Evolutionary conservation across 1,140 invertebrate genomes (phyloP).

Genomic region (Macrosteles quadrilineatus): DNA sequence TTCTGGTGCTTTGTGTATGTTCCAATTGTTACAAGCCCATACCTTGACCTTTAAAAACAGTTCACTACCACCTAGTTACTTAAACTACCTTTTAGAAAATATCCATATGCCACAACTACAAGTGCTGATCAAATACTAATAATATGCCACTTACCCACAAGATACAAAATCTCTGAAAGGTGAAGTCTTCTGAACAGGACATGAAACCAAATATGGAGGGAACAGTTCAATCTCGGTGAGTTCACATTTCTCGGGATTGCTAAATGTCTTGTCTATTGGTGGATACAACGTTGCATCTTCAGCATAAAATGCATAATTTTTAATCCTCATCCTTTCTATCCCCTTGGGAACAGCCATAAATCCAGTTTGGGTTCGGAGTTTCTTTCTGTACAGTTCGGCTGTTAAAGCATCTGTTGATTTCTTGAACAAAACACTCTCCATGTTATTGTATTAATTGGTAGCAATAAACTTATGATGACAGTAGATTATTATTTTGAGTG

Average conservation of each 20-base stretch:
- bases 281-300: conserved; percentile 54
- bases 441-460: no score
- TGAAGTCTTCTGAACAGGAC: conserved; percentile 58
- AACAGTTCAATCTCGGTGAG: conserved; percentile 59
- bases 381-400: conserved; percentile 55
- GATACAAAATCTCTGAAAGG: conserved; percentile 63
- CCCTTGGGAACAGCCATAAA: conserved; percentile 5
- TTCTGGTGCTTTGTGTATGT: no score
- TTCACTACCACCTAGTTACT: no score
- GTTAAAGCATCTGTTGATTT: conserved; percentile 58
- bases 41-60: no score
- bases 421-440: conserved; percentile 51
- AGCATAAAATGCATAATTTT: conserved; percentile 63
- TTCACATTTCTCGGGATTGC: conserved; percentile 62
- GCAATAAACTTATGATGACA: no score
- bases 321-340: conserved; percentile 42
- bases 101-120: no score
- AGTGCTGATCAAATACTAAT: no score
- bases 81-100: no score
- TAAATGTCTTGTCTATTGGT: conserved; percentile 52
- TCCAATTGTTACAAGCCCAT: no score
- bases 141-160: conserved; percentile 57
- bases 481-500: no score
- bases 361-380: conserved; percentile 42
- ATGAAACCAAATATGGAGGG: conserved; percentile 55